Conservation (phyloP, 2,797 vertebrate genomes). For the Macroramphosus scolopax region DNA sequence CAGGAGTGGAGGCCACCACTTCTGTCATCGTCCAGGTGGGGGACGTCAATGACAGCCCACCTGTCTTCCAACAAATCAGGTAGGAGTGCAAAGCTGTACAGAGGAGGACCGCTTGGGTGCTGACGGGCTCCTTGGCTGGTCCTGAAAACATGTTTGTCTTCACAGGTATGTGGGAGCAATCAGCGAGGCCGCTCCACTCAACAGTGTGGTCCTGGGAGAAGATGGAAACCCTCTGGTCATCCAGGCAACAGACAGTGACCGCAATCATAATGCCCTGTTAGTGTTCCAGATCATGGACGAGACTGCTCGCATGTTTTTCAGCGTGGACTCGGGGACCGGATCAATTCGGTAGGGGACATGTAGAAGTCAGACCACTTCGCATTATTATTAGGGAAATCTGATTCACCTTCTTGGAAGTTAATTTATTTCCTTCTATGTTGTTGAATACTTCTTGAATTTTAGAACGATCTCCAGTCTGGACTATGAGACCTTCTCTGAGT, state of each 20-base stretch:
- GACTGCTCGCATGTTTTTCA: conserved; percentile 87
- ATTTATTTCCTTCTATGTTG: no score
- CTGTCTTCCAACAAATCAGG: conserved; percentile 82
- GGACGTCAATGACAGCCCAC: conserved; percentile 91
- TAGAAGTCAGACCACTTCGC: no score
- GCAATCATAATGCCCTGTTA: conserved; percentile 89
- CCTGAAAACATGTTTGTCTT: neutral
- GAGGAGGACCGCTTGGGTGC: no score
- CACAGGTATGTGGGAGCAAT: conserved; percentile 85
- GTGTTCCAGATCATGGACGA: conserved; percentile 92
- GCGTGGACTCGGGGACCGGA: conserved; percentile 93
- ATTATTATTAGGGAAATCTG: no score
- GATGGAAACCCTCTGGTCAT: conserved; percentile 88
- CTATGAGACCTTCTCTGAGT: conserved; percentile 87
- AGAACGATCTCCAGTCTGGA: conserved; percentile 88
- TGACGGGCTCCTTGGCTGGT: neutral
- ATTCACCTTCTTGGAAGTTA: conserved; percentile 1
- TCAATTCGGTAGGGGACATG: conserved; percentile 77
- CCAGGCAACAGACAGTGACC: conserved; percentile 87
- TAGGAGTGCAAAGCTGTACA: no score
- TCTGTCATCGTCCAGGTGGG: conserved; percentile 85
- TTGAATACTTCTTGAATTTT: no score
- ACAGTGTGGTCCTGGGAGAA: conserved; percentile 89
- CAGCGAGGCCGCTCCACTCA: conserved; percentile 89
- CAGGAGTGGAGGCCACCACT: conserved; percentile 83